Evolutionary conservation across 2,888 invertebrate genomes (phyloP), one percentile per base, ranked within the genome.

Genomic region (Dermolepida albohirtum): DNA sequence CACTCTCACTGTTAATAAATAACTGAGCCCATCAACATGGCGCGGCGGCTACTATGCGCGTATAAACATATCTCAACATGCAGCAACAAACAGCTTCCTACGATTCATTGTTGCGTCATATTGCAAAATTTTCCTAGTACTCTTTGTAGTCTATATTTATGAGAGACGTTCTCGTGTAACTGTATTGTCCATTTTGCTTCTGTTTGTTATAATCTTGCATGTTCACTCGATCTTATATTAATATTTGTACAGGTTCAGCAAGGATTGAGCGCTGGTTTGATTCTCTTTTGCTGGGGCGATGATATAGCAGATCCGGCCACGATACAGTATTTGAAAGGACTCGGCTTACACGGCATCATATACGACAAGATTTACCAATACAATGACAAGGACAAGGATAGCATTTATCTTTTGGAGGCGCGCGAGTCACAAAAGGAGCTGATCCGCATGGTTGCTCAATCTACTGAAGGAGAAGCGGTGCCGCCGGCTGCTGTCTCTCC

Each of bases 241-340:
- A 50, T 44, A 39, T 51, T 68, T 68, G 77, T 78, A 44, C 79
- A 91, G 90, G 90, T 96, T 10, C 89, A 91, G 76, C 81, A 92
- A 72, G 95, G 93, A 1, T 92, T 90, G 74, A 89, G 92, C 75
- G 89, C 90, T 12, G 93, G 94, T 10, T 87, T 98, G 64, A 90
- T 97, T 5, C 89, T 97, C 71, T 98, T 98, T 84, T 96, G 96
- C 78, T 98, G 98, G 98, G 98, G 98, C 27, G 97, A 97, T 76
- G 96, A 97, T 78, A 95, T 96, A 80, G 96, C 97, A 77, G 92
- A 94, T 81, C 91, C 91, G 72, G 90, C 90, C 47, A 94, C 92
- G 0, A 95, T 97, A 65, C 90, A 90, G 77, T 89, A 91, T 79
- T 87, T 98, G 39, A 97, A 97, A 81, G 88, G 91, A 71, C 87